Evolutionary conservation across 2,113 vertebrate genomes (phyloP), one percentile per base, ranked within the genome.

Genomic region (Pseudorasbora parva): DNA sequence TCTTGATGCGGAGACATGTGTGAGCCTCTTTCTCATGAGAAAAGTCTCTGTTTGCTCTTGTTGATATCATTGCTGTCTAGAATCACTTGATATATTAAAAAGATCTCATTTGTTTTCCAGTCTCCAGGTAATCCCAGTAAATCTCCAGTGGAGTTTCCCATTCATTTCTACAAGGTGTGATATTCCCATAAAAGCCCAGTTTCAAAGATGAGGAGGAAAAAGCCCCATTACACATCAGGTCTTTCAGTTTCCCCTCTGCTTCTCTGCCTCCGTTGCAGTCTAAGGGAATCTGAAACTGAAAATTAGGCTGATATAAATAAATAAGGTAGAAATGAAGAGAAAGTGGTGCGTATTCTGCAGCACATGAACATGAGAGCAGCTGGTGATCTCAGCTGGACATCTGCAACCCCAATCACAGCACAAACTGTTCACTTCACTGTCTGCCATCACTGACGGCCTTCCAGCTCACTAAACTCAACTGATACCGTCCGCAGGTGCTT

Each of bases 331-430:
- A 12, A 25, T 21, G 33, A 47, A 19, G 43, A 25, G 56, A 64
- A 30, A 23, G 64, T 21, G 21, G 57, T 41, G 56, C 33, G 15
- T 64, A 82, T 66, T 5, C 21, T 62, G 76, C 37, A 19, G 49
- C 15, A 27, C 14, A 73, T 62, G 25, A 43, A 64, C 81, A 88
- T 73, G 69, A 77, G 60, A 73, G 81, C 77, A 81, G 81, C 81
- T 85, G 86, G 84, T 81, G 49, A 69, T 80, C 81, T 85, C 76
- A 62, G 62, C 62, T 76, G 79, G 71, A 77, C 25, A 78, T 84
- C 84, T 60, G 54, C 47, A 64, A 21, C 43, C 27, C 23, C 30
- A 64, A 75, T 73, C 79, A 81, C 69, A 69, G 64, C 81, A 82
- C 84, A 86, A 66, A 62, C 75, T 84, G 84, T 51, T 77, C 71